These are phyloP conservation scores for Wasmannia auropunctata DNA, from an alignment of 1,140 invertebrate genomes.

Conservation along the genomic window DNA sequence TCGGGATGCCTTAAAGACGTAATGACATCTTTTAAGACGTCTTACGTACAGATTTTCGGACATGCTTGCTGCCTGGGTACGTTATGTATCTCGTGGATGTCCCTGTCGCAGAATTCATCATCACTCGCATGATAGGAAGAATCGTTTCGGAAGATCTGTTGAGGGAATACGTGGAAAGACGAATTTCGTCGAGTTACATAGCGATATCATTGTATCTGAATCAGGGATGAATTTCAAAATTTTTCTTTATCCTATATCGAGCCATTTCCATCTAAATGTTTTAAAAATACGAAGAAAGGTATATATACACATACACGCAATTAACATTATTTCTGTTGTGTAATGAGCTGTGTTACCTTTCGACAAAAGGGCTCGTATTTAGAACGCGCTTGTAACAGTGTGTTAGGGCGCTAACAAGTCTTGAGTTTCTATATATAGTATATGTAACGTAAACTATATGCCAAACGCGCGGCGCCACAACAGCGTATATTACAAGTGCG, in stretches of 20 bases:
- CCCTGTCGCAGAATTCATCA: slow-evolving; percentile 39
- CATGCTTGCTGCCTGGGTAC: too few relatives aligned
- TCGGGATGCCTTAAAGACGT: too few relatives aligned
- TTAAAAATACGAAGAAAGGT: neutral
- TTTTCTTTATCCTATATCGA: neutral
- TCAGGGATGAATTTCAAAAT: neutral
- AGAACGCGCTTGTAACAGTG: too few relatives aligned
- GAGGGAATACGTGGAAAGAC: neutral
- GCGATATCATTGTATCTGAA: slow-evolving; percentile 21
- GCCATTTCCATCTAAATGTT: slow-evolving; percentile 31
- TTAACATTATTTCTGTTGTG: neutral
- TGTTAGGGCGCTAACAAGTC: too few relatives aligned
- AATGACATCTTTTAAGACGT: too few relatives aligned
- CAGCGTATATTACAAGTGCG: too few relatives aligned
- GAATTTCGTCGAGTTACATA: neutral
- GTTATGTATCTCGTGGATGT: slow-evolving; percentile 48
- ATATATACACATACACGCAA: neutral
- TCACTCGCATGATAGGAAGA: slow-evolving; percentile 16
- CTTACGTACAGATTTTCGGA: too few relatives aligned
- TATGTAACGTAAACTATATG: too few relatives aligned
- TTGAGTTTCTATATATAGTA: too few relatives aligned
- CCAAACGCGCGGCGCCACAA: too few relatives aligned
- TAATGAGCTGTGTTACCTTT: neutral
- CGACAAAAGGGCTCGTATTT: too few relatives aligned
- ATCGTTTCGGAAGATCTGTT: slow-evolving; percentile 15